Evolutionary conservation across 2,888 invertebrate species (phyloP).

Genomic region (Eupithecia abbreviata): DNA sequence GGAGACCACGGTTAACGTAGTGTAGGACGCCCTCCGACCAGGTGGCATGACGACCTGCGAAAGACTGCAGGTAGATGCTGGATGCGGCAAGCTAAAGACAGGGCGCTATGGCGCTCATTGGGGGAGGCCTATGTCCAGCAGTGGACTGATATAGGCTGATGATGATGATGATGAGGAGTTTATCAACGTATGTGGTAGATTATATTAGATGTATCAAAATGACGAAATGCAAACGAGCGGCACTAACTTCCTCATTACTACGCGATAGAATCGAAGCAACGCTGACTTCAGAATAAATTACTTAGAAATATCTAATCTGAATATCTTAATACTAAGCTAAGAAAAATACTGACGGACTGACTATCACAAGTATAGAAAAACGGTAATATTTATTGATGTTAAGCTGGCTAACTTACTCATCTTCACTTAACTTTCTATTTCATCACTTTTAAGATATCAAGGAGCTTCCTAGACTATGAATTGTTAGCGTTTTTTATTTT

Average conservation of each 20-base stretch:
- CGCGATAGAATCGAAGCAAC: slow-evolving; percentile 32
- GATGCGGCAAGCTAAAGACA: no score
- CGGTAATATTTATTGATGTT: neutral
- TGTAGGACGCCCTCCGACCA: no score
- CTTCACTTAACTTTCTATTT: no score
- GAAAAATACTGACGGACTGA: slow-evolving; percentile 6
- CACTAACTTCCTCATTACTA: slow-evolving; percentile 26
- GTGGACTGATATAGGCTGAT: no score
- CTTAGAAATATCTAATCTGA: slow-evolving; percentile 23
- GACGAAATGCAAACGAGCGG: slow-evolving; percentile 24
- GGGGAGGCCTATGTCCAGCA: no score
- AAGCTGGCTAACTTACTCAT: neutral
- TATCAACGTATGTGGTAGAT: neutral
- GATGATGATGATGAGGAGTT: no score
- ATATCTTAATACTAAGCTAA: neutral
- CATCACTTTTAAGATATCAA: neutral
- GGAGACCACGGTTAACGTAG: no score
- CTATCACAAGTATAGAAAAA: neutral
- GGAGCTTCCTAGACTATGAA: neutral
- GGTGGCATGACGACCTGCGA: no score
- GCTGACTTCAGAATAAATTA: slow-evolving; percentile 36
- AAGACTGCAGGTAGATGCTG: no score
- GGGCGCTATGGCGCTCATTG: no score
- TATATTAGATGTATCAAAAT: neutral
- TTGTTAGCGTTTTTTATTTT: no score